These are phyloP conservation scores for Lutjanus erythropterus DNA, from an alignment of 2,113 vertebrate species.

Conservation along the genomic window DNA sequence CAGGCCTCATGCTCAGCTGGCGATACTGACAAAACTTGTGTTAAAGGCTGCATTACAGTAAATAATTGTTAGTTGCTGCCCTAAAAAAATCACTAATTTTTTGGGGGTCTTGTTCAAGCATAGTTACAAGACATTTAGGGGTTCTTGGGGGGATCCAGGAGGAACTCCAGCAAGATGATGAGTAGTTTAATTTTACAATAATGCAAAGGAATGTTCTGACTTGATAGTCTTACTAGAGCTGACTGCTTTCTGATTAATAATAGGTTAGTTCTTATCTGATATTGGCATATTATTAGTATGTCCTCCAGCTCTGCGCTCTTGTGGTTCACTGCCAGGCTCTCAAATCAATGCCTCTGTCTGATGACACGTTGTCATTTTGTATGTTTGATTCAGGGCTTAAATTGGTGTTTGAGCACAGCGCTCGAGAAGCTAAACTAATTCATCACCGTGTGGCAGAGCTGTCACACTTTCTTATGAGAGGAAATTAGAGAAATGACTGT, in stretches of 20 bases:
- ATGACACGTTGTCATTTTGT: slow-evolving; percentile 1
- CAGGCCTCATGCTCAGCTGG: not conserved
- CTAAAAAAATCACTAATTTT: too few species aligned
- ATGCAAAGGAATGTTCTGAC: too few species aligned
- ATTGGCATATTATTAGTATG: slow-evolving; percentile 9
- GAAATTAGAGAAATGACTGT: slow-evolving; percentile 29
- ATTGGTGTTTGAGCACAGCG: not conserved
- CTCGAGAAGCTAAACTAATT: slow-evolving; percentile 30
- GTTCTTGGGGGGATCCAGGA: too few species aligned
- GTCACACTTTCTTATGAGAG: slow-evolving; percentile 34
- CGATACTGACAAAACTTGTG: not conserved
- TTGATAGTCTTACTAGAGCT: not conserved
- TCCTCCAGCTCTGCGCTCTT: not conserved
- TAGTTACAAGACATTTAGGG: too few species aligned
- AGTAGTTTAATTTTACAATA: too few species aligned
- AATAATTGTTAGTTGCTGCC: too few species aligned
- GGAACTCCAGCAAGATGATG: too few species aligned
- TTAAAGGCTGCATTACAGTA: too few species aligned
- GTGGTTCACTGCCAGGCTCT: slow-evolving; percentile 13
- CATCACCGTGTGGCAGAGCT: slow-evolving; percentile 22
- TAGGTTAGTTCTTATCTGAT: not conserved
- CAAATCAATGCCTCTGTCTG: slow-evolving; percentile 5
- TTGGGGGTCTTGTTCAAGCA: too few species aligned
- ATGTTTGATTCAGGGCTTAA: slow-evolving; percentile 15
- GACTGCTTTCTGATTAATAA: not conserved